phyloP scores from a whole-genome alignment of 2,888 invertebrate genomes.

The Furcula furcula region DNA sequence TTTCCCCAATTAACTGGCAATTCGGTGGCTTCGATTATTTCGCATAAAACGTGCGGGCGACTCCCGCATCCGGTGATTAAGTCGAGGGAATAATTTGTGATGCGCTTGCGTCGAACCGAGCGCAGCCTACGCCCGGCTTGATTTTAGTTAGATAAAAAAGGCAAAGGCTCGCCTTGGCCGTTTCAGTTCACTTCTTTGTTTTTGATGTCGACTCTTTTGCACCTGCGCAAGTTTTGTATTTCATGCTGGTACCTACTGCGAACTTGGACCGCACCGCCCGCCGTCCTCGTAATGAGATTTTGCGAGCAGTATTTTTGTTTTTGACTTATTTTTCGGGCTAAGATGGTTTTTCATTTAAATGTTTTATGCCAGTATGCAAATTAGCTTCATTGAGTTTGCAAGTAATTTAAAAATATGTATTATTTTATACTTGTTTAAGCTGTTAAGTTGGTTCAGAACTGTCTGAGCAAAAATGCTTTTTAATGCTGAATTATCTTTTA shows the following conservation, averaged over 20 bases:
- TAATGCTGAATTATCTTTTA: too few relatives aligned
- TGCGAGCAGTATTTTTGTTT: constrained; percentile 38
- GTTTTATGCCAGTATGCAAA: constrained; percentile 35
- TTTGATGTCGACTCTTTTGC: constrained; percentile 63
- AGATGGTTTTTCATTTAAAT: constrained; percentile 39
- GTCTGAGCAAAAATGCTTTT: constrained; percentile 17
- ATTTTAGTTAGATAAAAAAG: constrained; percentile 78
- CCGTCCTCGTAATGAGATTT: constrained; percentile 55
- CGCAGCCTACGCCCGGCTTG: constrained; percentile 50
- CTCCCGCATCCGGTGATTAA: constrained; percentile 81
- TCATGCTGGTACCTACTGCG: constrained; percentile 40
- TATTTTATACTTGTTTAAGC: constrained; percentile 13
- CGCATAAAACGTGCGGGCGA: constrained; percentile 77
- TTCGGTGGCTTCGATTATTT: constrained; percentile 81
- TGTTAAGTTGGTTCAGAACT: constrained; percentile 19
- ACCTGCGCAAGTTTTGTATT: constrained; percentile 69
- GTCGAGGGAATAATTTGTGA: constrained; percentile 74
- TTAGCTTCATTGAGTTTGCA: constrained; percentile 29
- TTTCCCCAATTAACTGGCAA: constrained; percentile 79
- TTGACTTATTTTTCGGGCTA: constrained; percentile 34
- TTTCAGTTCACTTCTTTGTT: constrained; percentile 55
- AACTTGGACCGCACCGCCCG: constrained; percentile 28
- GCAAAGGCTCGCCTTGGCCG: constrained; percentile 20
- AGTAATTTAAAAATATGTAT: too few relatives aligned
- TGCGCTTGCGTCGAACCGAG: constrained; percentile 64